Evolutionary conservation across 1,140 invertebrate species (phyloP).

Genomic region (Yoshiicerus persimilis): DNA sequence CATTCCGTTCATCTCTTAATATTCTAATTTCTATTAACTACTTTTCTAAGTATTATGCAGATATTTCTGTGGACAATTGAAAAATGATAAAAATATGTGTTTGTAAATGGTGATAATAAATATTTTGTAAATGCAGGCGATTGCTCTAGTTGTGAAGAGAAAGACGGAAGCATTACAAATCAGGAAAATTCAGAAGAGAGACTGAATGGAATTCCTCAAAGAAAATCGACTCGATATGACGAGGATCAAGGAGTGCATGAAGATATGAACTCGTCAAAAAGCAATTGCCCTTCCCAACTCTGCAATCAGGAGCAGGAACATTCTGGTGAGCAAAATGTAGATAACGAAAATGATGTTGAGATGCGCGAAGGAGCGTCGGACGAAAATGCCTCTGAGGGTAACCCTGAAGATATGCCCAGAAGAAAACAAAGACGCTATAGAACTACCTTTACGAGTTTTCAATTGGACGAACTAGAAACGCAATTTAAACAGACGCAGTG

Average conservation of each 20-base stretch:
- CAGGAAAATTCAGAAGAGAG: not conserved
- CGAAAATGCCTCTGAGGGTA: slow-evolving; percentile 70
- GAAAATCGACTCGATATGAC: not conserved
- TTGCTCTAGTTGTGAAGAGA: not conserved
- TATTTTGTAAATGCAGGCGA: not conserved
- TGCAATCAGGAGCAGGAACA: not conserved
- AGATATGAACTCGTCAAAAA: not conserved
- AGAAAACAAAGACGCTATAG: slow-evolving; percentile 87
- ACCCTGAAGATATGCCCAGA: slow-evolving; percentile 80
- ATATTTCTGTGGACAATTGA: no score
- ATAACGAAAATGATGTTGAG: slow-evolving; percentile 31
- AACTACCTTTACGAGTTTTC: slow-evolving; percentile 92
- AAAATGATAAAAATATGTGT: no score
- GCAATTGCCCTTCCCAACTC: not conserved
- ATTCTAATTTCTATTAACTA: no score
- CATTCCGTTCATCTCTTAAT: not conserved
- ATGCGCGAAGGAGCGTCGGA: slow-evolving; percentile 38
- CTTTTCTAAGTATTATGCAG: no score
- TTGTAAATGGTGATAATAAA: no score
- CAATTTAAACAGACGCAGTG: slow-evolving; percentile 86
- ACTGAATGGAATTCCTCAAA: not conserved
- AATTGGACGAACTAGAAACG: slow-evolving; percentile 94
- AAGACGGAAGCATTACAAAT: not conserved
- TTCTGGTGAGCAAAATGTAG: not conserved
- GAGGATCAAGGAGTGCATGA: not conserved